Evolutionary conservation across 2,113 vertebrate genomes (phyloP), one percentile per base, ranked within the genome.

Genomic region (Leptosomus discolor): DNA sequence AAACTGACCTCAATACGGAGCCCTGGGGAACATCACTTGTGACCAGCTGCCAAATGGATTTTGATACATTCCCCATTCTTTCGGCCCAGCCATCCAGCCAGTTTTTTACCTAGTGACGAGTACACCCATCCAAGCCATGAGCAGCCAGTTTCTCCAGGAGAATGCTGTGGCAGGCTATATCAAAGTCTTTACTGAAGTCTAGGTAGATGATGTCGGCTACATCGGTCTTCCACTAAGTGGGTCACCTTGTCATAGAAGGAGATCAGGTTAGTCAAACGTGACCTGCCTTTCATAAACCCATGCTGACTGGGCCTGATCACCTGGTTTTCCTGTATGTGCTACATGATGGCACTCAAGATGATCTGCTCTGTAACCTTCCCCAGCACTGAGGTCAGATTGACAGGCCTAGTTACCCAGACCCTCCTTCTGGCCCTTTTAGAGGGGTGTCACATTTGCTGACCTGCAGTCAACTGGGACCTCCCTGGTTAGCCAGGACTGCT

Each of bases 341-440:
- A 1, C 1, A 0, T 45, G 34, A 12, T 15, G 5, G 23, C 18
- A 46, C 14, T 79, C 19, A 56, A 3, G 24, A 9, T 26, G 56
- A 63, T 56, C 48, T 63, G 39, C 18, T 79, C 22, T 1, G 29
- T 29, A 54, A 48, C 41, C 7, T 53, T 88, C 6, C 22, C 21
- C 1, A 0, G 21, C 26, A 51, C 17, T 0, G 0, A 79, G 12
- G 14, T 53, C 34, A 34, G 8, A 15, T 27, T 45, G 18, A 18
- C 12, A 54, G 37, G 22, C 12, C 12, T 45, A n/a, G 8, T 54
- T 79, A 37, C 19, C 9, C 1, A 2, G 18, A 39, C 21, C 37
- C 16, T 60, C 45, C 21, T 69, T 43, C 8, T 0, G 0, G 24
- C 22, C 13, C 4, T 54, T 79, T 29, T 18, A n/a, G 81, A 6